Evolutionary conservation across 2,113 vertebrate genomes (phyloP), one percentile per base, ranked within the genome.

Genomic region (Galeopterus variegatus): DNA sequence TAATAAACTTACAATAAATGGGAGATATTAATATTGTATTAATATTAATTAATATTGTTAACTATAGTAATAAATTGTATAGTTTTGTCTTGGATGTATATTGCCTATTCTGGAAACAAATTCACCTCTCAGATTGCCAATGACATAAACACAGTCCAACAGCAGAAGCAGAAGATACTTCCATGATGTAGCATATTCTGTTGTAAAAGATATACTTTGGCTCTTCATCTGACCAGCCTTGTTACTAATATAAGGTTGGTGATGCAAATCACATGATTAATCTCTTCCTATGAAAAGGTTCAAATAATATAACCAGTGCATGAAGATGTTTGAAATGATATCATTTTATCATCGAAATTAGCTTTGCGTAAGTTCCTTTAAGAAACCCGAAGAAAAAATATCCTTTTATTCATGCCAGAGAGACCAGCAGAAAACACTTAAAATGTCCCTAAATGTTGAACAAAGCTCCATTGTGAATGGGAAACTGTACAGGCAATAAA

Each of bases 401-500:
- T 75, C 58, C n/a, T 56, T 95, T 92, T 95, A 93, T 90, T 88
- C 93, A 96, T 93, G 95, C 94, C 94, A 96, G 92, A 90, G 67
- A 95, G 95, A 97, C 94, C 80, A 79, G 92, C 67, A 79, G 67
- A 94, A 98, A 98, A 88, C 83, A 83, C 95, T 98, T 94, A 96
- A 95, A 93, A 98, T 15, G 81, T 95, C 96, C 97, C 95, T 96
- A 73, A 93, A 72, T n/a, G 62, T 73, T 7, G 50, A 96, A 93
- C 88, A 96, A 92, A 96, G 94, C 94, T 97, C 95, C 58, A 1
- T 65, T 97, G 93, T 96, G 94, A 97, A 90, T 85, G 92, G 88
- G n/a, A 85, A 84, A 95, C 88, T 90, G 97, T 92, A 88, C 62
- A 64, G 90, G 95, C 89, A 75, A 97, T 98, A 98, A 98, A 98